Evolutionary conservation across 2,797 vertebrate genomes (phyloP).

Genomic region (Macrochelys suwanniensis): DNA sequence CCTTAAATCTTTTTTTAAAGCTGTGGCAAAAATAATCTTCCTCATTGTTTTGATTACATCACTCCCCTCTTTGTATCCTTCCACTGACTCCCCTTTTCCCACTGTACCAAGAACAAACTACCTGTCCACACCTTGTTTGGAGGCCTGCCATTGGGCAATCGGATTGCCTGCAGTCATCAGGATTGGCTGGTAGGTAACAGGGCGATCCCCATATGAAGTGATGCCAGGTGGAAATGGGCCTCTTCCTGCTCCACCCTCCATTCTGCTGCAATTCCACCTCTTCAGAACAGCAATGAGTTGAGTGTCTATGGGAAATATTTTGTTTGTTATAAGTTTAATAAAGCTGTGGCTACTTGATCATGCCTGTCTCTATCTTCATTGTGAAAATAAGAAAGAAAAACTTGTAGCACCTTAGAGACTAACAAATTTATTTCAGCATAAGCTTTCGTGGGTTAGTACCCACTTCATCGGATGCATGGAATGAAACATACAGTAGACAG

Average conservation of each 20-base stretch:
- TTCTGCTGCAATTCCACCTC: constrained; percentile 13
- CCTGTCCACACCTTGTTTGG: constrained; percentile 18
- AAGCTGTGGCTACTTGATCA: fast-evolving
- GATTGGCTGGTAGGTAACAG: constrained; percentile 9
- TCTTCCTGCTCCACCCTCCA: constrained; percentile 55
- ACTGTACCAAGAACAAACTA: constrained; percentile 21
- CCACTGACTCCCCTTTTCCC: background rate
- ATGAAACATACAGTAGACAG: no score
- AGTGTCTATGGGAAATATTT: background rate
- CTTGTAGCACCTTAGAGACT: no score
- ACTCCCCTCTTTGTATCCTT: constrained; percentile 6
- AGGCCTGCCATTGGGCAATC: background rate
- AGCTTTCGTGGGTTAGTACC: no score
- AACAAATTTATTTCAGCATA: no score
- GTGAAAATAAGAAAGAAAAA: no score
- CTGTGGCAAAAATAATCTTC: background rate
- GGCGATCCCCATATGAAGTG: constrained; percentile 30
- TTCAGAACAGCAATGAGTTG: background rate
- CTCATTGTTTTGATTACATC: background rate
- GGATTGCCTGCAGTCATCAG: background rate
- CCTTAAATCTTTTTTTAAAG: constrained; percentile 4
- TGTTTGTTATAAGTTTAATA: background rate
- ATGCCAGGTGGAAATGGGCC: constrained; percentile 51
- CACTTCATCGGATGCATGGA: no score
- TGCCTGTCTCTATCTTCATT: fast-evolving